phyloP scores from a whole-genome alignment of 2,113 vertebrate genomes.

The Cyprinodon variegatus region DNA sequence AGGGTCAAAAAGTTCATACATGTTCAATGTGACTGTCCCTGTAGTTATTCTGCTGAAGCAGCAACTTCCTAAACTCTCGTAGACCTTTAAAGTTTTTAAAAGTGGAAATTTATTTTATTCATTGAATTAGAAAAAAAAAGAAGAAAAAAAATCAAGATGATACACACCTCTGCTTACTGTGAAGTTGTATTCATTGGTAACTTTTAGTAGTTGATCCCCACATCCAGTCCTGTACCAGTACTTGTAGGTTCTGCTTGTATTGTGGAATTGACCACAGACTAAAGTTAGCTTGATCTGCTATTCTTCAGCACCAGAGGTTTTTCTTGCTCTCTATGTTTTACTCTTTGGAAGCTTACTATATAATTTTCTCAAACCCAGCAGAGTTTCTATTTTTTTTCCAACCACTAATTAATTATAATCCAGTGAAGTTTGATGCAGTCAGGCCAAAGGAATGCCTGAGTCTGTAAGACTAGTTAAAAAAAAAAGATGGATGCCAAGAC shows the following conservation, averaged over 20 bases:
- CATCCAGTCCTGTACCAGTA: background rate
- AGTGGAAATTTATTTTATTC: background rate
- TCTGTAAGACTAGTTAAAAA: conserved; percentile 52
- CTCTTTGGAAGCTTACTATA: conserved; percentile 77
- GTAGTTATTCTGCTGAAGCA: too few species aligned
- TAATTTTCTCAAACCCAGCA: conserved; percentile 80
- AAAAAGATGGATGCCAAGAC: conserved; percentile 38
- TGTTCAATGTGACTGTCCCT: too few species aligned
- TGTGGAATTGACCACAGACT: conserved; percentile 6
- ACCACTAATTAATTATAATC: conserved; percentile 83
- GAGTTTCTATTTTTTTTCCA: conserved; percentile 80
- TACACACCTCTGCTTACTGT: background rate
- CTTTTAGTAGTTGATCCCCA: background rate
- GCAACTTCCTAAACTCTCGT: background rate
- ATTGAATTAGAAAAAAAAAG: background rate
- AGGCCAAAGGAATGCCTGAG: conserved; percentile 80
- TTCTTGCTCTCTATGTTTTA: conserved; percentile 63
- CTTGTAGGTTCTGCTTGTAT: conserved; percentile 6
- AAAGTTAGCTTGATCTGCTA: conserved; percentile 55
- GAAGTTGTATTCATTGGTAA: background rate
- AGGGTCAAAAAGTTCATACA: too few species aligned
- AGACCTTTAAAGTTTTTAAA: background rate
- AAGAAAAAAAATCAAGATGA: too few species aligned
- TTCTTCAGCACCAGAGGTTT: conserved; percentile 62
- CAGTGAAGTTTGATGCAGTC: conserved; percentile 77